Evolutionary conservation across 2,113 vertebrate species (phyloP).

Genomic region (Pluvialis apricaria): DNA sequence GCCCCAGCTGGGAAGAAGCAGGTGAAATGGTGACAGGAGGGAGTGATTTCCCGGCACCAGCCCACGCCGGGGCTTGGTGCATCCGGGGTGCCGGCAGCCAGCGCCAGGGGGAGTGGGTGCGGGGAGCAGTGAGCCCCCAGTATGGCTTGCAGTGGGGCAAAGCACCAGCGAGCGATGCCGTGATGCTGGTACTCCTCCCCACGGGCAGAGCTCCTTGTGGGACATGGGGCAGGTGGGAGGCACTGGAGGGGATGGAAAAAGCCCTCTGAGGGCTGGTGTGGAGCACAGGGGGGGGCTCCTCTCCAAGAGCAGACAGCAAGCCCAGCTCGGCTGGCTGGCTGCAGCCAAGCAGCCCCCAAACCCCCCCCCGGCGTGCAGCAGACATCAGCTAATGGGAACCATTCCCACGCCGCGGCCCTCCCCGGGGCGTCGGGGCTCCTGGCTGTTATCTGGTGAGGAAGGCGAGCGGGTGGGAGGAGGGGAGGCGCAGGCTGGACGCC

Average conservation of each 20-base stretch:
- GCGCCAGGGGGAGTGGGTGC: background rate
- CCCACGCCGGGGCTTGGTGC: background rate
- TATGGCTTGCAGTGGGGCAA: rapidly evolving
- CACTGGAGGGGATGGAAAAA: background rate
- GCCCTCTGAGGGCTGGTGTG: background rate
- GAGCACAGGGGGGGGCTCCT: no score
- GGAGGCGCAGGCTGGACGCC: background rate
- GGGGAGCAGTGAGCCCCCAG: background rate
- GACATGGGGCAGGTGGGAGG: background rate
- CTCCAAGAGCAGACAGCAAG: background rate
- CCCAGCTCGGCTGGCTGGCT: background rate
- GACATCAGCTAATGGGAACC: background rate
- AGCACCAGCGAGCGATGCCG: background rate
- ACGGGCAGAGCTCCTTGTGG: background rate
- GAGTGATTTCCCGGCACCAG: background rate
- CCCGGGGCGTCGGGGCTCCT: background rate
- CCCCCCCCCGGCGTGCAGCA: rapidly evolving
- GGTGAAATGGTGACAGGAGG: background rate
- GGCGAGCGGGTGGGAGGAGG: background rate
- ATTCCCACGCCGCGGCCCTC: background rate
- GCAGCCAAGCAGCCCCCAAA: background rate
- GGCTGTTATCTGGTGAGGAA: background rate
- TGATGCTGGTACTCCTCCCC: background rate
- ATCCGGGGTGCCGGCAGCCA: background rate
- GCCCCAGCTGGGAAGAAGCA: background rate